Evolutionary conservation across 2,797 vertebrate species (phyloP).

Genomic region (Takifugu rubripes): DNA sequence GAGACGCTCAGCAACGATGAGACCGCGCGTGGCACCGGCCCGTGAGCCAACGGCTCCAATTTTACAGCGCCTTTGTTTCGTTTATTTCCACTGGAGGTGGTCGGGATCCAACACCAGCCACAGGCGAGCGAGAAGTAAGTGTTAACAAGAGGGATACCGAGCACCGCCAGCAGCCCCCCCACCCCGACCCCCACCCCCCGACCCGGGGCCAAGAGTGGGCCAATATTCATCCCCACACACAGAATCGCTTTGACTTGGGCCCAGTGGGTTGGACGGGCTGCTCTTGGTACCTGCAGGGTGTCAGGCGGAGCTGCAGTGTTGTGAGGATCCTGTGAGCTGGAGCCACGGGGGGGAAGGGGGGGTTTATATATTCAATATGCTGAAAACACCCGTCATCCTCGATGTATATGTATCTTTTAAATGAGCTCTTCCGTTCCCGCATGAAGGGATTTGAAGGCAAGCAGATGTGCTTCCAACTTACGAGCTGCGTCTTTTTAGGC

Average conservation of each 20-base stretch:
- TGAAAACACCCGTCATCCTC: background rate
- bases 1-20: too few species aligned
- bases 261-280: slow-evolving; percentile 45
- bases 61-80: too few species aligned
- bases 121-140: slow-evolving; percentile 54
- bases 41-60: too few species aligned
- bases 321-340: slow-evolving; percentile 43
- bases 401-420: slow-evolving; percentile 5
- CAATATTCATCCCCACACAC: slow-evolving; percentile 51
- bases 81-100: too few species aligned
- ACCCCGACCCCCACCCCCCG: slow-evolving; percentile 29
- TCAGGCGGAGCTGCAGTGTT: slow-evolving; percentile 35
- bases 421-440: slow-evolving; percentile 39
- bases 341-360: slow-evolving; percentile 19
- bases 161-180: slow-evolving; percentile 34
- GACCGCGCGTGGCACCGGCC: too few species aligned
- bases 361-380: slow-evolving; percentile 8
- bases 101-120: slow-evolving; percentile 39
- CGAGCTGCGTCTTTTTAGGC: slow-evolving; percentile 37
- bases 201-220: slow-evolving; percentile 50
- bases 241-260: slow-evolving; percentile 64
- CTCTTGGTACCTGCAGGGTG: slow-evolving; percentile 54
- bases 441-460: slow-evolving; percentile 30
- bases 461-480: slow-evolving; percentile 35
- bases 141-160: slow-evolving; percentile 57